phyloP scores from a whole-genome alignment of 1,140 invertebrate genomes.

The Elymnias hypermnestra region DNA sequence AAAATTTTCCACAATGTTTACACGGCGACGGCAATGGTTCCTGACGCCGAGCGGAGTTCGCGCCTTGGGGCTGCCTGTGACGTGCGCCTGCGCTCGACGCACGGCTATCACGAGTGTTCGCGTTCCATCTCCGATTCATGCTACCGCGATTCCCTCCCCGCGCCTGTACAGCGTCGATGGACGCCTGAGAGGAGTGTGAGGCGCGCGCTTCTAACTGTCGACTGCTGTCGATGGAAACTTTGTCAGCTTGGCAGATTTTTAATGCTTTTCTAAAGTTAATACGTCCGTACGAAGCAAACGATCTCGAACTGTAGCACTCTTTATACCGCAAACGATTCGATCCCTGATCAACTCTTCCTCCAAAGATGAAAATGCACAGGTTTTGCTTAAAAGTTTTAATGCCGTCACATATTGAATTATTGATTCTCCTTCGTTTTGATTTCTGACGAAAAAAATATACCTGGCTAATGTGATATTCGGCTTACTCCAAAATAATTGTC shows the following conservation, averaged over 20 bases:
- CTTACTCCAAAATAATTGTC: no score
- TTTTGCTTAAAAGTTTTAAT: conserved; percentile 15
- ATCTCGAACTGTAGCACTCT: conserved; percentile 7
- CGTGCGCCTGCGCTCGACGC: background rate
- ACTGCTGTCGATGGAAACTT: conserved; percentile 6
- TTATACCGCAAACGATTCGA: conserved; percentile 6
- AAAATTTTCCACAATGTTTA: background rate
- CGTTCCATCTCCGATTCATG: background rate
- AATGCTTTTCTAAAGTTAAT: conserved; percentile 14
- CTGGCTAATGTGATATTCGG: conserved; percentile 17
- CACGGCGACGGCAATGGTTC: no score
- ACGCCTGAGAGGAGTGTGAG: background rate
- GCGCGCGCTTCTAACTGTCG: background rate
- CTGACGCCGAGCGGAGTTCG: no score
- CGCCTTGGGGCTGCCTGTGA: background rate
- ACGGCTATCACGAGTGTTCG: background rate
- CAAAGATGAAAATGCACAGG: conserved; percentile 13
- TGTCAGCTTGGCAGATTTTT: conserved; percentile 21
- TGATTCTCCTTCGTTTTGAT: no score
- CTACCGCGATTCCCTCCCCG: background rate
- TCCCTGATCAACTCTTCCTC: background rate
- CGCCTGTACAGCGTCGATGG: background rate
- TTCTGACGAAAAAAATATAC: no score
- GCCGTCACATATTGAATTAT: conserved; percentile 23
- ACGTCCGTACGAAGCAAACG: conserved; percentile 19